Percentiles rank a stretch among this genome's conserved stretches.
Conservation (phyloP, 2,113 vertebrate species). For the Coptodon bakossiorum region DNA sequence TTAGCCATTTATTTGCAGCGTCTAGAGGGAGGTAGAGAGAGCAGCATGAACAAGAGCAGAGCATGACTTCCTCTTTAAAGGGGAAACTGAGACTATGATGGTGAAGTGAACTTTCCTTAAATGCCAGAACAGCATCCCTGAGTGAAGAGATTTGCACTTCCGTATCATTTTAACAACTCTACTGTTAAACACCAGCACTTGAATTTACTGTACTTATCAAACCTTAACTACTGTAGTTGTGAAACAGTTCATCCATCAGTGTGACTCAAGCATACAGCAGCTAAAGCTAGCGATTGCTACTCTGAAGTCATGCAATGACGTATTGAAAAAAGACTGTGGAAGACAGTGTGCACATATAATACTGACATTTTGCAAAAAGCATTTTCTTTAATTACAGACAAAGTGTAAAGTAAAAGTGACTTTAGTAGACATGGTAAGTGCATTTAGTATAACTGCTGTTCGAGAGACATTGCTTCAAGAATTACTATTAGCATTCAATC, state of each 20-base stretch:
- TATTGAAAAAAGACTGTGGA: background rate
- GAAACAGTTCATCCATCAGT: background rate
- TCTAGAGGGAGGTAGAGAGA: slow-evolving; percentile 32
- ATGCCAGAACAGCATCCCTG: background rate
- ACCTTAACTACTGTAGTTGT: background rate
- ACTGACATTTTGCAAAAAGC: background rate
- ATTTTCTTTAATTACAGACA: background rate
- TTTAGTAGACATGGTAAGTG: background rate
- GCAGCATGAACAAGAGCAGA: slow-evolving; percentile 64
- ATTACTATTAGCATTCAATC: background rate
- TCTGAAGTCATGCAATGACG: background rate
- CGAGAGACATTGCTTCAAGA: background rate
- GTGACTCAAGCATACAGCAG: background rate
- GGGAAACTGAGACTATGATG: slow-evolving; percentile 18
- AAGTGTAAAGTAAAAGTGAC: background rate
- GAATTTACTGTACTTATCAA: background rate
- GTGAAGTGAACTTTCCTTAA: slow-evolving; percentile 11
- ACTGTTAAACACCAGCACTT: background rate
- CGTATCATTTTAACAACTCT: background rate
- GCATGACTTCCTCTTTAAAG: slow-evolving; percentile 48
- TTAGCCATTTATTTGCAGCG: slow-evolving; percentile 72
- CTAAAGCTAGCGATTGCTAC: background rate
- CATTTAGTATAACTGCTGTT: background rate
- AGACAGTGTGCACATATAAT: background rate
- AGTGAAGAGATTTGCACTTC: background rate